Base-by-base conservation (phyloP, 2,888 invertebrate genomes). In the Barypeithes pellucidus region DNA sequence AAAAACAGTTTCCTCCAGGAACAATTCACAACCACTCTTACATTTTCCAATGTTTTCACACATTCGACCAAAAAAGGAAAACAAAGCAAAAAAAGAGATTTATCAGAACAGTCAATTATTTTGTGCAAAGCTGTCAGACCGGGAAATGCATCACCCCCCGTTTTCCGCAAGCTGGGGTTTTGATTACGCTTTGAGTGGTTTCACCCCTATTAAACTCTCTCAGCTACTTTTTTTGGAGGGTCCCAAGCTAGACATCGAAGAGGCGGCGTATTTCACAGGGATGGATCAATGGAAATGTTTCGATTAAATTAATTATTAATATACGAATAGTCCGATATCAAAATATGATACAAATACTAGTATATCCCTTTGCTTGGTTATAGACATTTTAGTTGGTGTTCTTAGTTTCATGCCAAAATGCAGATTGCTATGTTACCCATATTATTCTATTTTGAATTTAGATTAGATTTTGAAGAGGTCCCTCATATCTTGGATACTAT, bases 171-270 rank as follows among this genome's bases (percentile, higher is more conserved):
- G 81, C 82, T 81, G 83, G 84, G 84, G 85, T 86, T 86, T 86
- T 86, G 86, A 86, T 86, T 86, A 86, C 85, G 84, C 84, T 85
- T 81, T 83, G 85, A 86, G 86, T 86, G 86, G 86, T 87, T 86
- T 86, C 86, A 85, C 86, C 86, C 86, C 86, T 85, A 86, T 86
- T 86, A 86, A 86, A 84, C 83, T 81, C 83, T 65, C 50, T 67
- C 62, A 65, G 83, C 84, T 84, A 85, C 84, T 83, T 85, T 85
- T 85, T 72, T 83, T 57, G 45, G n/a, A n/a, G 62, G 67, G 57
- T 62, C 24, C 22, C n/a, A 24, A 36, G 82, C 81, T 83, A 85
- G 88, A 89, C 89, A 89, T 87, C 88, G 86, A 88, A 89, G 89
- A 89, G 89, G 89, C 89, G 89, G 50, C 20, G 52, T 20, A 43